Evolutionary conservation across 92 coral and sea anemone species (phyloP).

Genomic region (Epizoanthus illoricatus): DNA sequence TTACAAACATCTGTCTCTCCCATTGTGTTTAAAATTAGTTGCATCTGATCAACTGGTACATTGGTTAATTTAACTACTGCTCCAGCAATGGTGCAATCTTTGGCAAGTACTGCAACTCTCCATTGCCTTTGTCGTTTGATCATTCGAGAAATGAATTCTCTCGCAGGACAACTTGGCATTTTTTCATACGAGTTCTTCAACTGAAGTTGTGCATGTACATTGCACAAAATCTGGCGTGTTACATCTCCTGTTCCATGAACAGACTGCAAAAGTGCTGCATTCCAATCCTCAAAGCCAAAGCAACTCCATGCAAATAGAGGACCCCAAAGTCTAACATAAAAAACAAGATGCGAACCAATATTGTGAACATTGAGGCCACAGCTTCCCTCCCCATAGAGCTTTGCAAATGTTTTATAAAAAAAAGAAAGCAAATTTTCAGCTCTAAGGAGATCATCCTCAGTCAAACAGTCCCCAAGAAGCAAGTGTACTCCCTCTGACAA

Average conservation of each 20-base stretch:
- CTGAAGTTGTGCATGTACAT: conserved; percentile 31
- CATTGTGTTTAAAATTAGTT: conserved; percentile 6
- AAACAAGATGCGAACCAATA: conserved; percentile 58
- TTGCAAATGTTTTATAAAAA: not conserved
- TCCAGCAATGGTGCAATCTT: conserved; percentile 47
- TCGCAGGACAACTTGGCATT: conserved; percentile 23
- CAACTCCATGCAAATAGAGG: conserved; percentile 63
- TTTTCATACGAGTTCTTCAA: conserved; percentile 17
- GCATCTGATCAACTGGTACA: conserved; percentile 13
- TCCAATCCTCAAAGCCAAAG: conserved; percentile 70
- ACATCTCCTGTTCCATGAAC: conserved; percentile 73
- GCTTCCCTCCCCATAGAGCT: conserved; percentile 46
- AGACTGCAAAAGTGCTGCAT: conserved; percentile 51
- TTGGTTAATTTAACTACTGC: conserved; percentile 12
- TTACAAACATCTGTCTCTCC: conserved; percentile 22
- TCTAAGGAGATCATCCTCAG: conserved; percentile 40
- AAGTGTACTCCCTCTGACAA: conserved; percentile 54
- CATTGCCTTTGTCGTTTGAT: conserved; percentile 47
- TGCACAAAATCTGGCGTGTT: conserved; percentile 30
- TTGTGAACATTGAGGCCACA: conserved; percentile 72
- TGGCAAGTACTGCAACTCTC: conserved; percentile 34
- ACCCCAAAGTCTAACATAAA: conserved; percentile 58
- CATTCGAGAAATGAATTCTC: conserved; percentile 39
- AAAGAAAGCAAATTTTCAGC: conserved; percentile 41
- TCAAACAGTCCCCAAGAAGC: conserved; percentile 48